Base-by-base conservation (phyloP, 2,888 invertebrate species). In the Dendrolimus houi region DNA sequence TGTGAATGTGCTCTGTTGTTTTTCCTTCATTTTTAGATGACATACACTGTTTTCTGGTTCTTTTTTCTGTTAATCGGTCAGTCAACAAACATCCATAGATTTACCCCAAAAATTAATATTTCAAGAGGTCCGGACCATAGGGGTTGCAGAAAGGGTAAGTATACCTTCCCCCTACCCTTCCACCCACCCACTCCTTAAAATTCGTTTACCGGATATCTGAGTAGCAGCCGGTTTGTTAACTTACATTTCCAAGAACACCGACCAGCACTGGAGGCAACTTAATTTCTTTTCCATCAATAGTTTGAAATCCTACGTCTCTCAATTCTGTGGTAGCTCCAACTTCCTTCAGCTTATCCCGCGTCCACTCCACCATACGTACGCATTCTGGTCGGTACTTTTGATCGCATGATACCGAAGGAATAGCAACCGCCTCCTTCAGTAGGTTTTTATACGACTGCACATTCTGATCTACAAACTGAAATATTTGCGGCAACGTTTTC, bases 341-440 rank as follows among this genome's bases (percentile, higher is more conserved):
- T 55, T 91, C 92, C 68, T 93, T 92, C 63, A 97, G 79, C 74
- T 92, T 94, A 0, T 91, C 87, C 57, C 93, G 93, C 56, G 93
- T 93, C 96, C 97, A 98, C 63, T 96, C 89, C 41, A 97, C 93
- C 98, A 99, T 98, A 66, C 93, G 93, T 13, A 94, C 87, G 64
- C 97, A 94, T 64, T 99, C 98, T 13, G 87, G 84, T 54, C 99
- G 93, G 63, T 93, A 93, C 60, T 96, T 95, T 6, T 95, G 93
- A 94, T 96, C 97, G 74, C 97, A 95, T 40, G 99, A 99, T n/a
- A 99, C 98, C 7, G 98, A 98, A 69, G 96, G 95, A 73, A 99
- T 99, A 3, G 96, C 96, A 41, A 99, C 98, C 1, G 96, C 96
- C 74, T 97, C 96, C 58, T 93, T 92, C 59, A 99, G 89, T 62